Evolutionary conservation across 2,888 invertebrate genomes (phyloP).

Genomic region (Embidobia sp.): DNA sequence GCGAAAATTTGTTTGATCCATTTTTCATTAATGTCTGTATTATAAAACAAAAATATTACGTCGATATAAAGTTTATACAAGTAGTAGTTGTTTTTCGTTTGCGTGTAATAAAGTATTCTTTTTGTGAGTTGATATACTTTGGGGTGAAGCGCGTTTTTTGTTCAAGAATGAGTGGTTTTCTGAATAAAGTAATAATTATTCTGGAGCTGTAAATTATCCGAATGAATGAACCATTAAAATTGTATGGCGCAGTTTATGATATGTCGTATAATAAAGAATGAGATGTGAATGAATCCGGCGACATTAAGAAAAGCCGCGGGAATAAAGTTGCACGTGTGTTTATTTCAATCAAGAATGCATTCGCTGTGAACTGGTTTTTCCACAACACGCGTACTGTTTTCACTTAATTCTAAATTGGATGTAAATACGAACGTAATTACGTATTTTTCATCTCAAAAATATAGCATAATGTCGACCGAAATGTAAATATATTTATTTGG

Average conservation of each 20-base stretch:
- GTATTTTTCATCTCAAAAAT: conserved; percentile 36
- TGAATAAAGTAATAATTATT: conserved; percentile 39
- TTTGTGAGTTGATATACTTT: conserved; percentile 6
- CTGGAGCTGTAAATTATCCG: conserved; percentile 32
- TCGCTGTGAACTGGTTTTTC: conserved; percentile 44
- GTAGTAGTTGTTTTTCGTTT: neutral
- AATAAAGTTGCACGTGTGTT: conserved; percentile 31
- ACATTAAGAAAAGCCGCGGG: conserved; percentile 41
- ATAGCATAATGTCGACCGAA: conserved; percentile 4
- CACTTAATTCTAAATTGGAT: conserved; percentile 39
- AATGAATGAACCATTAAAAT: conserved; percentile 47
- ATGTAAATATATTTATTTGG: conserved; percentile 30
- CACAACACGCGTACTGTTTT: conserved; percentile 31
- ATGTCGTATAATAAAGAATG: conserved; percentile 28
- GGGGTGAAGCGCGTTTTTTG: neutral
- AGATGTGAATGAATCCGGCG: conserved; percentile 36
- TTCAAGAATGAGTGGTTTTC: conserved; percentile 2
- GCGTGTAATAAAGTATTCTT: neutral
- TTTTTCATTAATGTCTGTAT: neutral
- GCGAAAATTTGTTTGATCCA: too few species aligned
- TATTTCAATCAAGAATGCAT: conserved; percentile 45
- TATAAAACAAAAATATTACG: neutral
- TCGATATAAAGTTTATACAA: neutral
- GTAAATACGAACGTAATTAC: conserved; percentile 40
- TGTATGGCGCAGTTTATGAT: conserved; percentile 26